Base-by-base conservation (phyloP, 2,888 invertebrate genomes). In the Epistrophe eligans region DNA sequence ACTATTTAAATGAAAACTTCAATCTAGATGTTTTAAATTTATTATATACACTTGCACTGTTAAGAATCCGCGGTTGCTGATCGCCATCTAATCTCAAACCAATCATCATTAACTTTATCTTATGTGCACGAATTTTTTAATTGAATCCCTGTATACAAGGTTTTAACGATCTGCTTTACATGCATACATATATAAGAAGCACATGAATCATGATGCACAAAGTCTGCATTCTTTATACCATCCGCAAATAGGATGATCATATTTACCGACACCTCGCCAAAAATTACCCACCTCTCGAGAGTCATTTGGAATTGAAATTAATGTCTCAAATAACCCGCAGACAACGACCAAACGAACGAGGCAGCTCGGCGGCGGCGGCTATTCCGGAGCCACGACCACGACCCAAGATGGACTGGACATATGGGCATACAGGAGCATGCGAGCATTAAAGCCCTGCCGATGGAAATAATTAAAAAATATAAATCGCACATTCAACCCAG, bases 401-500 rank as follows among this genome's bases (percentile, higher is more conserved):
- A 38, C 11, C 28, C 17, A 32, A 9, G 57, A 45, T 74, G 77
- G 71, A 32, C 32, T 32, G 32, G 32, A 32, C 32, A 32, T n/a
- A n/a, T 35, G 35, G 9, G 79, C 66, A 79, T 72, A 87, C 87
- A 76, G 87, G 79, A 87, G 87, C 85, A 72, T 77, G 74, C 17
- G 72, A 76, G 52, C 83, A 83, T 83, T 79, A 79, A 79, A 76
- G 83, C 76, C 73, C 72, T 62, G 45, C 83, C 83, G 72, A 79
- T 83, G 84, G 74, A 88, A 88, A 88, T 88, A 88, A 88, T 88
- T 88, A 88, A 88, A 87, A 88, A 88, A 84, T 88, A 88, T 88
- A 88, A 88, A 88, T 88, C 84, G 88, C 79, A 60, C 79, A 79
- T 83, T 84, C 88, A 79, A 87, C 82, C 72, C 87, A 83, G 60